Base-by-base conservation (phyloP, 2,797 vertebrate genomes). In the Tokudaia tokunoshimensis region DNA sequence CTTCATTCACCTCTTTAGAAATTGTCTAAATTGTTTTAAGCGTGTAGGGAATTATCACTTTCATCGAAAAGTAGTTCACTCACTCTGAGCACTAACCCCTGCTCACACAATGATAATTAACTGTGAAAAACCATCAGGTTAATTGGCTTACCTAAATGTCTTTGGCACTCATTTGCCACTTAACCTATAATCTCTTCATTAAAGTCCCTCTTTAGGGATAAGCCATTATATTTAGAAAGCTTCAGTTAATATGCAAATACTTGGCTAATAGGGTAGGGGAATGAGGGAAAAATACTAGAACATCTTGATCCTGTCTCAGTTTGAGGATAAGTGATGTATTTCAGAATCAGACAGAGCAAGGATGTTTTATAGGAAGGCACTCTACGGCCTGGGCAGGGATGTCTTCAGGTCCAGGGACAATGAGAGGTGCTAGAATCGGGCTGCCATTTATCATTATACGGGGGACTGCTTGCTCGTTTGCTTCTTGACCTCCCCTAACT, bases 161-260 rank as follows among this genome's bases (percentile, higher is more conserved):
- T 97, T 81, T 95, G 96, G 89, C 91, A 95, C 52, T 92, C 86
- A 84, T 61, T 95, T 92, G 91, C 89, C 92, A 96, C 92, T 97
- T 97, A 97, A 97, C 96, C 95, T 97, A 88, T 97, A 97, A 98
- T 96, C 91, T 83, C 83, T 94, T 95, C 86, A 95, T 98, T 96
- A 96, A 59, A 82, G 67, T 85, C 31, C 44, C 83, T 94, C 96
- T 94, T 97, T 88, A 97, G 94, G 72, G 96, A 95, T 94, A 98
- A 96, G 31, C 63, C 87, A 95, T 95, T 96, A 83, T 92, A 97
- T 97, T 94, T 92, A 96, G 80, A 96, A 96, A 94, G 91, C 50
- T 95, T 57, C 44, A 94, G 86, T 89, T 96, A 96, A 94, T 94
- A 97, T 91, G 83, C 87, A 96, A 96, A 97, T 94, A 92, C 26